Base-by-base conservation (phyloP, 2,797 vertebrate genomes). In the Fratercula arctica region DNA sequence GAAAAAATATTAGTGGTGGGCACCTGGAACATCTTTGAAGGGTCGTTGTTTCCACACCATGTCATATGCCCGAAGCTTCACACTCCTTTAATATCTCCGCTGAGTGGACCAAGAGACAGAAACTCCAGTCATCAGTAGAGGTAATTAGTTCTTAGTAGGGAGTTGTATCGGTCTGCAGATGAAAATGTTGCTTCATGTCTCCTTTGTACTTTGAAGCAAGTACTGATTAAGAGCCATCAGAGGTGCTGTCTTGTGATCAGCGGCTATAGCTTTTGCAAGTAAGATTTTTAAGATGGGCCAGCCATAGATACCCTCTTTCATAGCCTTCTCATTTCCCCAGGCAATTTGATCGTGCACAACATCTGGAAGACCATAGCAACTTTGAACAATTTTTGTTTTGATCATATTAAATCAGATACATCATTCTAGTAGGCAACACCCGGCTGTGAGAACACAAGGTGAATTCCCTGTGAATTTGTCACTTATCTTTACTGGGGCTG, bases 31-130 rank as follows among this genome's bases (percentile, higher is more conserved):
- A 18, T 50, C 21, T 82, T 66, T 70, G 70, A 61, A 82, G 11
- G 46, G 16, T 59, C 0, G 0, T 20, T 41, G 13, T 69, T 85
- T 87, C 51, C 26, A 16, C 48, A 16, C 10, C 10, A 0, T 45
- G 23, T 35, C 31, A 45, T 26, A 13, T 56, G 51, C 60, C 48
- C 18, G 7, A 37, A 70, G 28, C 35, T 61, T 76, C 41, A 31
- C 16, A 3, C 31, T 41, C 57, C 72, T 77, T n/a, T 11, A 45
- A 31, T 26, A 43, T 43, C 80, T 69, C n/a, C 39, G 23, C 19
- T 0, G 10, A 53, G 25, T 16, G 15, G 39, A 20, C 14, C 1
- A 1, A 46, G 28, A 57, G 24, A 59, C 31, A 61, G 10, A 79
- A 64, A 15, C 23, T 63, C 46, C 20, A 29, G 39, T 57, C 67